Base-by-base conservation (phyloP, 2,888 invertebrate species). In the Pantelozetes paolii region DNA sequence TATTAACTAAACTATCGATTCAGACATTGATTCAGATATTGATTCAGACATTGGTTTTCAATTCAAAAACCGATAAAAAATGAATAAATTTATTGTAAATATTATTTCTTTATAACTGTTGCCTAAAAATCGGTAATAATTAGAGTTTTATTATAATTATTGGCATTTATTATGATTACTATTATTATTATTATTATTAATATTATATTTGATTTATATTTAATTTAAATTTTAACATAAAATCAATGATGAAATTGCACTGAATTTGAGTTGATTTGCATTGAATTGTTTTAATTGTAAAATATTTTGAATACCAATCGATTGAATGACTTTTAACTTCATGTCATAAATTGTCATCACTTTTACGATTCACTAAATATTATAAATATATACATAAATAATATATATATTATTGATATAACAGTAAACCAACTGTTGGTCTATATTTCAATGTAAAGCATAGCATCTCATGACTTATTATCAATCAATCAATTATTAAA, bases 181-280 rank as follows among this genome's bases (percentile, higher is more conserved):
- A 50, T 50, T 50, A 50, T 50, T 50, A 50, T 50, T 50, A 20
- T 20, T 50, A 50, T 50, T 50, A 18, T 8, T 36, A 45, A 11
- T 45, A 45, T 45, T 45, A 45, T 45, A 13, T 8, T 20, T 50
- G n/a, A 50, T 50, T 50, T 20, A 59, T 59, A 59, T 59, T 59
- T 59, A 59, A 59, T 59, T 59, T 59, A 59, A 59, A 59, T 28
- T 50, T 50, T 50, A 59, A 59, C 28, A 30, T 8, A 59, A 59
- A 59, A 59, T 59, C 59, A 59, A 28, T 59, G 59, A 59, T 32
- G 59, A 59, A 59, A 59, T 59, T 59, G 59, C 59, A 59, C 59
- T 28, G 11, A 20, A 28, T 18, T 45, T 50, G 20, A 50, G 20
- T 59, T 59, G 59, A 28, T 59, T 59, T n/a, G 20, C 30, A n/a